Evolutionary conservation across 2,113 vertebrate genomes (phyloP), one percentile per base, ranked within the genome.

Genomic region (Acanthochromis polyacanthus): DNA sequence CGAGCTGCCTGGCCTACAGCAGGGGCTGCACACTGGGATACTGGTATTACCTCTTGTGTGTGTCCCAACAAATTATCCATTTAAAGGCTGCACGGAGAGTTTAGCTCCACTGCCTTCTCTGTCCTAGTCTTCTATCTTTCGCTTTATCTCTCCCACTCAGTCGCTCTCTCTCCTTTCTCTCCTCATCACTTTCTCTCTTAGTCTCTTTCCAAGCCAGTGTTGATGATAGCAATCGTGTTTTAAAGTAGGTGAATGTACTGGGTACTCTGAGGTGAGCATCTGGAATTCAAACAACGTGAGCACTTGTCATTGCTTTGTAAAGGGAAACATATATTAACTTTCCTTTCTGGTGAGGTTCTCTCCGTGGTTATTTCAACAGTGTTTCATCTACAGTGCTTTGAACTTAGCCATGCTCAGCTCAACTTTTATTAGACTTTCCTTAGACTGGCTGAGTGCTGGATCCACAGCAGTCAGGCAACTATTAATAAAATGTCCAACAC

Each of bases 61-160:
- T 84, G 86, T 92, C 76, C 75, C 74, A 82, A 71, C 74, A 87
- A 89, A 88, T 90, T 51, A 89, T 87, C 89, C 78, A 53, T 90
- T 90, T 65, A 88, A 85, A 85, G 83, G 70, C 65, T 14, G 64
- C 76, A 52, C 69, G 62, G 75, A 85, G 85, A 88, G 75, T 88
- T 87, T 4, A 71, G 80, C 63, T 51, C 74, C 56, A 43, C 45
- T 63, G 63, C 57, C 25, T 57, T 65, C 36, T 22, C 55, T 60
- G 19, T 25, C 51, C 61, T 8, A 1, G n/a, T 63, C 28, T 65
- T 80, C 51, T 67, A 43, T 83, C 70, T 45, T 57, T 57, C 46
- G 32, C 38, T 71, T 77, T 63, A 69, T 70, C 68, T 7, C 38
- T 55, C 45, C 11, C 36, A 71, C 72, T 65, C 60, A 63, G 45